Percentiles rank a stretch among this genome's conserved stretches.
Evolutionary conservation across 2,888 invertebrate species (phyloP).

Genomic region (Tipula helvola): DNA sequence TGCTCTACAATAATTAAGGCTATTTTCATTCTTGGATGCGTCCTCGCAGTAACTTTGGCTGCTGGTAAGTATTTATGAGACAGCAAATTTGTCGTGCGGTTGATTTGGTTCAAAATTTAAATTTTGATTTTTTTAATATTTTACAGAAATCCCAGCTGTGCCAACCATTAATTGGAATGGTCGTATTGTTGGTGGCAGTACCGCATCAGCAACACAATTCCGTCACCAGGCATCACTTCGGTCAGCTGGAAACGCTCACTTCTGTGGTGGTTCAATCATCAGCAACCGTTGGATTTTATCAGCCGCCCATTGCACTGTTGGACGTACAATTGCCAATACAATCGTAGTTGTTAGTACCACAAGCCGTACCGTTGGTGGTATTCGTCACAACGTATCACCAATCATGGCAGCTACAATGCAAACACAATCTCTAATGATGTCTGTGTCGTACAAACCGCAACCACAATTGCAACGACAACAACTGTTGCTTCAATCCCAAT

Average conservation of each 20-base stretch:
- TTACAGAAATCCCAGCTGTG: not conserved
- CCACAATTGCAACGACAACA: not conserved
- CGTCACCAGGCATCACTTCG: constrained; percentile 11
- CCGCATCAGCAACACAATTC: constrained; percentile 13
- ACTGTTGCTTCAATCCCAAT: constrained; percentile 8
- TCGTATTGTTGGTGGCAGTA: constrained; percentile 13
- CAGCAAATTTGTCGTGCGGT: too few species aligned
- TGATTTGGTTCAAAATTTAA: too few species aligned
- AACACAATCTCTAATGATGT: constrained; percentile 14
- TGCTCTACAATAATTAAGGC: not conserved
- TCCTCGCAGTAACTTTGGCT: not conserved
- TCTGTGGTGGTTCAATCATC: constrained; percentile 5
- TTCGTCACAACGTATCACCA: constrained; percentile 7
- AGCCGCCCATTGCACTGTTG: not conserved
- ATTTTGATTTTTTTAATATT: too few species aligned
- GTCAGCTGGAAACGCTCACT: constrained; percentile 5
- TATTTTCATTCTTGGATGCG: not conserved
- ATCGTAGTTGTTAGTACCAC: not conserved
- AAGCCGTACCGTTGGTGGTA: not conserved
- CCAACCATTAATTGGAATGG: constrained; percentile 11
- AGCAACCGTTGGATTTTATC: not conserved
- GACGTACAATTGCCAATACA: not conserved
- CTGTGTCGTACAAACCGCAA: constrained; percentile 9
- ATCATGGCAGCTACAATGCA: constrained; percentile 14
- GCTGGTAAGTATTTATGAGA: not conserved